Conservation (phyloP, 2,113 vertebrate genomes). For the Pardalotus punctatus region DNA sequence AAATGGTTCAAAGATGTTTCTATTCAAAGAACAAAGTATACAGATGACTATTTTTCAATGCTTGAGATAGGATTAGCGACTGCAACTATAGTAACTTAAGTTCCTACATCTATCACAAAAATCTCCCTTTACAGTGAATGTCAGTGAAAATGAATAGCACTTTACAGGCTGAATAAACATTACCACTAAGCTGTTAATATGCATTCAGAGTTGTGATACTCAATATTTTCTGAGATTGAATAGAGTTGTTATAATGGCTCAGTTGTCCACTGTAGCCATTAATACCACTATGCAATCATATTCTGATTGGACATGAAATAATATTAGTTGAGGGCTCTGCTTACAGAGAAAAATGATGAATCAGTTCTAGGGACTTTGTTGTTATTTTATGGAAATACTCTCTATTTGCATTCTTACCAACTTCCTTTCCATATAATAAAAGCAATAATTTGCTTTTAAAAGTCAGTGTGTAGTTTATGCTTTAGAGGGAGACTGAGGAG, state of each 20-base stretch:
- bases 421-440: neutral
- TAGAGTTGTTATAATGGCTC: neutral
- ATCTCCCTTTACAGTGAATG: neutral
- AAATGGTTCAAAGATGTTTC: neutral
- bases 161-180: neutral
- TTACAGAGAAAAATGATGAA: neutral
- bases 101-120: neutral
- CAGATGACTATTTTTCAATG: slow-evolving; percentile 15
- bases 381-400: neutral
- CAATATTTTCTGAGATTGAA: neutral
- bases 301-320: neutral
- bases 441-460: neutral
- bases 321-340: neutral
- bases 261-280: neutral
- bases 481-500: neutral
- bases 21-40: slow-evolving; percentile 28
- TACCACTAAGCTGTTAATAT: neutral
- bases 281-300: neutral
- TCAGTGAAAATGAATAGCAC: neutral
- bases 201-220: neutral
- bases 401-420: neutral
- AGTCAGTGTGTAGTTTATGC: neutral
- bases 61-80: neutral
- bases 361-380: neutral
- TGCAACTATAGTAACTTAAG: neutral